phyloP scores from a whole-genome alignment of 2,113 vertebrate species.

The Hypomesus transpacificus region DNA sequence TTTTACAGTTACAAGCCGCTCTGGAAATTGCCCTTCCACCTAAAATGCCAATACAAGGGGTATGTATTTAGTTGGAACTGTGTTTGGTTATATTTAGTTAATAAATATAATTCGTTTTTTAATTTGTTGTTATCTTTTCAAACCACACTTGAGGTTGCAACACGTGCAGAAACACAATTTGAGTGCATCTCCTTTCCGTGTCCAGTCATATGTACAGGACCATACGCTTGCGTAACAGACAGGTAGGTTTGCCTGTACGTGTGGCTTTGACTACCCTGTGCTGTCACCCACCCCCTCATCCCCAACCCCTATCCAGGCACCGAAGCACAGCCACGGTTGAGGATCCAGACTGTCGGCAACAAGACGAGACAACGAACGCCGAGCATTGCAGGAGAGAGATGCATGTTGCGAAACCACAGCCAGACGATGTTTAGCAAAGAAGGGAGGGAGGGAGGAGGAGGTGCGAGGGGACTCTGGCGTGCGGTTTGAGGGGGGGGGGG shows the following conservation, averaged over 20 bases:
- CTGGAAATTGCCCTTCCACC: no score
- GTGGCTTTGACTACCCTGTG: not conserved
- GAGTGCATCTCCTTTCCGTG: no score
- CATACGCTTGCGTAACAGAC: no score
- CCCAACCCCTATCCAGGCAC: not conserved
- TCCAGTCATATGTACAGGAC: no score
- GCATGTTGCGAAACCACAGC: slow-evolving; percentile 48
- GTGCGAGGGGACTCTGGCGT: no score
- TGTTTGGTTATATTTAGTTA: not conserved
- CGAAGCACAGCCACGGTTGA: not conserved
- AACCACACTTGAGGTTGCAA: no score
- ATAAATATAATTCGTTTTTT: no score
- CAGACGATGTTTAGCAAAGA: slow-evolving; percentile 40
- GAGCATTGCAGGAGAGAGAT: slow-evolving; percentile 17
- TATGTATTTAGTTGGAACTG: no score
- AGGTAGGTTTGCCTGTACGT: not conserved
- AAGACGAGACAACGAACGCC: slow-evolving; percentile 41
- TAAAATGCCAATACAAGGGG: no score
- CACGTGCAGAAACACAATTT: no score
- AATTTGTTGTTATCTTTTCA: not conserved
- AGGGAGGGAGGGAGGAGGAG: no score
- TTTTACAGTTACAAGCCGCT: not conserved
- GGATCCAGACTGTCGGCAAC: slow-evolving; percentile 14
- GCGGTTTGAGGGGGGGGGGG: not conserved
- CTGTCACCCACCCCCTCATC: not conserved